A percentile compares a stretch with the other conserved stretches of the same genome.
Conservation (phyloP, 2,797 vertebrate species). For the Hydrolagus colliei region DNA sequence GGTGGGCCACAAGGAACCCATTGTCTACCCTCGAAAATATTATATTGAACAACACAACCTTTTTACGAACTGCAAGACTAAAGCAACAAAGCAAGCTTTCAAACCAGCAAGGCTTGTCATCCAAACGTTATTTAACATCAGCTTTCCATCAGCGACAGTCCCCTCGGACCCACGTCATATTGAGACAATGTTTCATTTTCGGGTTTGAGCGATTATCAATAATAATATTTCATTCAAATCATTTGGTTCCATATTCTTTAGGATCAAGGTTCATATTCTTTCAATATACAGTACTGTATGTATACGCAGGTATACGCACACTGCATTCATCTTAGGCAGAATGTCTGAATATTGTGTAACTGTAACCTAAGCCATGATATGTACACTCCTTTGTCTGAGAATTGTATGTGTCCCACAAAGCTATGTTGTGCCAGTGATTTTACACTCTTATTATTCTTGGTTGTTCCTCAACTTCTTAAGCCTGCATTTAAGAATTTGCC, state of each 20-base stretch:
- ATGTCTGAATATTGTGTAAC: not conserved
- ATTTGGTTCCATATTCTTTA: not conserved
- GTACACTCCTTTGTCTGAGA: not conserved
- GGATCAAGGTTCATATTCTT: too few relatives aligned
- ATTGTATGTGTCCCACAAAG: not conserved
- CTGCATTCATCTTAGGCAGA: too few relatives aligned
- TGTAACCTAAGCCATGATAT: not conserved
- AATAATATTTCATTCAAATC: not conserved
- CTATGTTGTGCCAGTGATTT: too few relatives aligned
- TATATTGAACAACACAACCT: slow-evolving; percentile 7
- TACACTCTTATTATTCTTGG: too few relatives aligned
- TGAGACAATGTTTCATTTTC: not conserved
- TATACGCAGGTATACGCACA: not conserved
- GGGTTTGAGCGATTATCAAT: not conserved
- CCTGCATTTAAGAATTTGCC: too few relatives aligned
- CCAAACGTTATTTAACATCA: not conserved
- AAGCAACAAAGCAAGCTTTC: not conserved
- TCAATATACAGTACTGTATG: too few relatives aligned
- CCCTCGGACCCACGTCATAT: not conserved
- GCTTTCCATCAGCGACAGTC: not conserved
- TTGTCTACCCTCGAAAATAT: slow-evolving; percentile 1
- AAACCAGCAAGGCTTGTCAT: not conserved
- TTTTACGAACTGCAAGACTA: not conserved
- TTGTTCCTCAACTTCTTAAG: too few relatives aligned
- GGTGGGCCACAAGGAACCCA: slow-evolving; percentile 5